Evolutionary conservation across 2,797 vertebrate genomes (phyloP).

Genomic region (Helicolenus hilgendorfi): DNA sequence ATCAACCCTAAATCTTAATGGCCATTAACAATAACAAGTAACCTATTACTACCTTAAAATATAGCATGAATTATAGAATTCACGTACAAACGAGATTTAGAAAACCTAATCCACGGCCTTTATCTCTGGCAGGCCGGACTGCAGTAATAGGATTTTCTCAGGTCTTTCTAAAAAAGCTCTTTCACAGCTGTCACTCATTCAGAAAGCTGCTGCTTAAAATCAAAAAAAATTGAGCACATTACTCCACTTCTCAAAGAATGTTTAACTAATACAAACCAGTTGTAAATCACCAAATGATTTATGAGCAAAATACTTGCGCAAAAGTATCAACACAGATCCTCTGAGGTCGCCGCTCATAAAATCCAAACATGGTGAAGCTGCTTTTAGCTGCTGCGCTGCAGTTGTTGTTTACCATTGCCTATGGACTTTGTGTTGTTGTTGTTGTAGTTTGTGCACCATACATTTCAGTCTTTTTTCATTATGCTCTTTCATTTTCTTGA

Average conservation of each 20-base stretch:
- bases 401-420: not conserved
- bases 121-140: not conserved
- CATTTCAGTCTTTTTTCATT: not conserved
- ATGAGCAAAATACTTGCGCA: not conserved
- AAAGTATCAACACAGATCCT: not conserved
- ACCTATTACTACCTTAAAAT: not conserved
- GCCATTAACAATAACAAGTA: not conserved
- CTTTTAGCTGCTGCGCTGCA: constrained; percentile 16
- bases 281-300: not conserved
- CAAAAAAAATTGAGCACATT: not conserved
- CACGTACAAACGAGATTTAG: not conserved
- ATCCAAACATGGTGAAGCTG: constrained; percentile 21
- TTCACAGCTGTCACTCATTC: constrained; percentile 10
- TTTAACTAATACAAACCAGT: not conserved
- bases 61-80: not conserved
- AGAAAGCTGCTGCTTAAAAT: not conserved
- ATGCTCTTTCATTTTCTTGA: not conserved
- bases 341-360: not conserved
- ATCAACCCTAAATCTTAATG: not conserved
- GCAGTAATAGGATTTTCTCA: constrained; percentile 28
- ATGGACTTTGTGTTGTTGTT: not conserved
- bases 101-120: not conserved
- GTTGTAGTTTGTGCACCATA: not conserved
- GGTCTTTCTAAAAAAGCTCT: constrained; percentile 10
- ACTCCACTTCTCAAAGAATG: not conserved